Evolutionary conservation across 2,113 vertebrate species (phyloP).

Genomic region (Boulengeromyrus knoepffleri): DNA sequence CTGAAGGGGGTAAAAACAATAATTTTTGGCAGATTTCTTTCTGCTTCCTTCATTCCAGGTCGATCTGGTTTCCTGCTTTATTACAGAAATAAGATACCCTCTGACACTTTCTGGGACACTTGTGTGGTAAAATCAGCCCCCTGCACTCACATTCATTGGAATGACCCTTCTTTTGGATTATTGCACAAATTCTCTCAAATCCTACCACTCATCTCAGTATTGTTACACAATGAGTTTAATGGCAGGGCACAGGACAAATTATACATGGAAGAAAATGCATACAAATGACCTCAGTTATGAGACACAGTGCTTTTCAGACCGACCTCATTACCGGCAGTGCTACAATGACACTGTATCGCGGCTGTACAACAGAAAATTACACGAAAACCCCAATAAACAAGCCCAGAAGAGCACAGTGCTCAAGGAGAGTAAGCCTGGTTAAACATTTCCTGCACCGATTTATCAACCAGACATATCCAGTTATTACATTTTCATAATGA

Average conservation of each 20-base stretch:
- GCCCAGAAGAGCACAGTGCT: too few species aligned
- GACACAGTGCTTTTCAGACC: not conserved
- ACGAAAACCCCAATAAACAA: not conserved
- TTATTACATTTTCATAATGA: constrained; percentile 13
- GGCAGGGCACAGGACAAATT: not conserved
- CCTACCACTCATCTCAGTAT: not conserved
- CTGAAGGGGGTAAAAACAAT: constrained; percentile 31
- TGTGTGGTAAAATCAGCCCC: not conserved
- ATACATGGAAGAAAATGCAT: not conserved
- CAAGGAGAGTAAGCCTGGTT: not conserved
- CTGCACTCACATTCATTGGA: not conserved
- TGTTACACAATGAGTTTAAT: not conserved
- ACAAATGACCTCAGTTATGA: not conserved
- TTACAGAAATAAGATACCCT: not conserved
- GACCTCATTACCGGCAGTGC: not conserved
- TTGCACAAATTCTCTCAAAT: not conserved
- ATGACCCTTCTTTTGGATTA: not conserved
- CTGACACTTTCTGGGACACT: not conserved
- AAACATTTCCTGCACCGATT: not conserved
- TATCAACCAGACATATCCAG: constrained; percentile 9
- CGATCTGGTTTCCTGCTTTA: not conserved
- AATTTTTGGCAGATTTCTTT: constrained; percentile 7
- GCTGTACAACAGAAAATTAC: not conserved
- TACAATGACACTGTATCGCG: not conserved
- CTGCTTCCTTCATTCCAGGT: not conserved